phyloP scores from a whole-genome alignment of 2,113 vertebrate genomes.

The Cyprinodon brontotheroides region DNA sequence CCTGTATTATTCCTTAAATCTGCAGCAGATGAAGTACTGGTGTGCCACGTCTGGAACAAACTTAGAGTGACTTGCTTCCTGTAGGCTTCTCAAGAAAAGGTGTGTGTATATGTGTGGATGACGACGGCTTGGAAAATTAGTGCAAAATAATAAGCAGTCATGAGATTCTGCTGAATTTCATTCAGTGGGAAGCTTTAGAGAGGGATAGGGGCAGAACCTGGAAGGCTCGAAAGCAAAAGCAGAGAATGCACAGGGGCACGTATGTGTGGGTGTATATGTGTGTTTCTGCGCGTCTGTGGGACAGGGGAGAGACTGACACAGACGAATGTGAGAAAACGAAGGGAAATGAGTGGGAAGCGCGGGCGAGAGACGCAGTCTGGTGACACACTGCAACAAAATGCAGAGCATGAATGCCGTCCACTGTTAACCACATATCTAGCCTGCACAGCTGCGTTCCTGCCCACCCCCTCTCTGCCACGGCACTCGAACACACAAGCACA shows the following conservation, averaged over 20 bases:
- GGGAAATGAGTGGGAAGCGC: conserved; percentile 36
- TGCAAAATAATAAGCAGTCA: conserved; percentile 25
- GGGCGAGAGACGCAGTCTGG: conserved; percentile 41
- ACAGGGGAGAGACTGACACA: conserved; percentile 51
- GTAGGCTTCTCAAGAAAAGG: conserved; percentile 1
- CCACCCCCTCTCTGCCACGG: conserved; percentile 25
- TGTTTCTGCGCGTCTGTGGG: conserved; percentile 21
- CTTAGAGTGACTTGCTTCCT: conserved; percentile 2
- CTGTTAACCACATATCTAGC: conserved; percentile 71
- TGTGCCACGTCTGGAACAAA: conserved; percentile 57
- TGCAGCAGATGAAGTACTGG: conserved; percentile 51
- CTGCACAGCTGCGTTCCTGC: conserved; percentile 68
- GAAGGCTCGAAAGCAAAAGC: conserved; percentile 12
- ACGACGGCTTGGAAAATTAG: background rate
- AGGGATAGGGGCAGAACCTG: conserved; percentile 6
- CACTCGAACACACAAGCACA: background rate
- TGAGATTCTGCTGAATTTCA: conserved; percentile 39
- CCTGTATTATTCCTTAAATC: conserved; percentile 21
- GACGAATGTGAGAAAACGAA: conserved; percentile 57
- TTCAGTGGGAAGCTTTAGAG: conserved; percentile 35
- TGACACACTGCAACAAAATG: conserved; percentile 73
- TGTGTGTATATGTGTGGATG: conserved; percentile 21
- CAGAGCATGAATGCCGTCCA: conserved; percentile 70
- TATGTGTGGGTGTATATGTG: conserved; percentile 28
- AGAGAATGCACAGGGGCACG: conserved; percentile 30